These are phyloP conservation scores for Lamellibrachia luymesi DNA, from an alignment of 1,140 invertebrate species.

Conservation along the genomic window DNA sequence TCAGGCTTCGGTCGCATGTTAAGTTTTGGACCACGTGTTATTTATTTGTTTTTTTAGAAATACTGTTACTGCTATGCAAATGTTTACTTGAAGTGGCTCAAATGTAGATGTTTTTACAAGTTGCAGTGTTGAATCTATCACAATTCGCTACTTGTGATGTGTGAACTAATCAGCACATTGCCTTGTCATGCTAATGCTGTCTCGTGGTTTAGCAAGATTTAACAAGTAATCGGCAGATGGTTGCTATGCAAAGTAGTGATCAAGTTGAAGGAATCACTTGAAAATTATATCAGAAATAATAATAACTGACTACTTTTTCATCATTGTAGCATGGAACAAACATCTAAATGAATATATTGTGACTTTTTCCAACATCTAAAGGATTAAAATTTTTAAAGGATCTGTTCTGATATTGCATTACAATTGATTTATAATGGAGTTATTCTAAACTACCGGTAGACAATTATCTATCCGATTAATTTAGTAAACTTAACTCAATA, in stretches of 20 bases:
- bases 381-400: background rate
- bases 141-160: background rate
- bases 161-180: background rate
- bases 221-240: background rate
- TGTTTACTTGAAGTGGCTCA: background rate
- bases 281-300: background rate
- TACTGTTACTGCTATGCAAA: conserved; percentile 5
- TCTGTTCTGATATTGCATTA: background rate
- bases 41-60: background rate
- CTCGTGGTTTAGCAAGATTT: background rate
- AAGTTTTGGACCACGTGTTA: background rate
- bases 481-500: background rate
- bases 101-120: conserved; percentile 1
- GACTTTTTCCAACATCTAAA: background rate
- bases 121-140: background rate
- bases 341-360: background rate
- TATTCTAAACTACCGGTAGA: background rate
- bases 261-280: background rate
- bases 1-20: background rate
- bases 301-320: background rate
- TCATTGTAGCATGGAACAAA: background rate
- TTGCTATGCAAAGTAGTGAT: background rate
- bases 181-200: background rate
- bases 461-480: background rate
- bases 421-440: background rate